Evolutionary conservation across 1,140 invertebrate genomes (phyloP), one percentile per base, ranked within the genome.

Genomic region (Zophobas atratus): DNA sequence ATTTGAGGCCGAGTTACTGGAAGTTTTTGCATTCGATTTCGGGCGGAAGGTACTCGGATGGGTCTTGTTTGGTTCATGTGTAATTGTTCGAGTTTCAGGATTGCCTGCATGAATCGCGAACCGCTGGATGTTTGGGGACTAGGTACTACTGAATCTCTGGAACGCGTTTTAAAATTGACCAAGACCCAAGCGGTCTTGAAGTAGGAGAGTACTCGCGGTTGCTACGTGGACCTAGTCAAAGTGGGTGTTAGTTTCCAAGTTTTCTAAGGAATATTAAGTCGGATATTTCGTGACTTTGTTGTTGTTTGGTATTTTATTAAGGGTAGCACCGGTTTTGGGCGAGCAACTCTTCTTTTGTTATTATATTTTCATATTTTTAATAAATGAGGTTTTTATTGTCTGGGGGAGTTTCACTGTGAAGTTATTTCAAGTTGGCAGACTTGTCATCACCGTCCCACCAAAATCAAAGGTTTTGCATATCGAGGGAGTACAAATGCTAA

Each of bases 1-100:
- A 92, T 83, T 86, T 97, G 49, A 89, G 95, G 82, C 88, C 93
- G 6, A 94, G 94, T n/a, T 97, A 97, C 86, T 95, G 93, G 90
- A 94, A 93, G 84, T 97, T 96, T 86, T 87, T 97, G 39, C 89
- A 92, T 75, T 90, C 89, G 79, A 87, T 96, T 41, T 96, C 95
- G 3, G 93, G 93, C 48, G 91, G 92, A 86, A 91, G 92, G 93
- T 92, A 87, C 87, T 80, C 75, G 74, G 38, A 71, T 79, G 41
- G 20, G 46, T 39, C 34, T 70, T 43, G 2, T 39, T 46, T 34
- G 3, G 34, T 73, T 60, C 39, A 39, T 36, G 34, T 5, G 70
- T 63, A n/a, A 79, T 87, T 81, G 79, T 77, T 20, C 20, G 20
- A 20, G 80, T 90, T 89, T 43, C 77, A 91, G 90, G 84, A 88